Evolutionary conservation across 2,113 vertebrate species (phyloP), one percentile per base, ranked within the genome.

Genomic region (Bubo bubo): DNA sequence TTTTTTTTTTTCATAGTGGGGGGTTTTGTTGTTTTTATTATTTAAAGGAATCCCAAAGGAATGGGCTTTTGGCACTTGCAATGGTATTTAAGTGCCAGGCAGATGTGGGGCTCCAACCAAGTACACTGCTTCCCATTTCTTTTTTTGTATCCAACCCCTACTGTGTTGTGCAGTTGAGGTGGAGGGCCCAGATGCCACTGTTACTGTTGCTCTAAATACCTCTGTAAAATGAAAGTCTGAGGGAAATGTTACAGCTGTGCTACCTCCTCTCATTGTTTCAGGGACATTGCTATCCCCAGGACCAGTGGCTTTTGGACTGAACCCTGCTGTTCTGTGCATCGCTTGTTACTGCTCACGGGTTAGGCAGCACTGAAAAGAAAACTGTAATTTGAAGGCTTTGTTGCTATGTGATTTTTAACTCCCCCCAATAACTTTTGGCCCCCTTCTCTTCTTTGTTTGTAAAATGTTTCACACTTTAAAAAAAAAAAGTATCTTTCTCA

Each of bases 181-280:
- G 91, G 56, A 97, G 85, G 77, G 62, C 55, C 95, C 94, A 95
- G 94, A 97, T 94, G 94, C 63, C 68, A 68, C 67, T 50, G 49
- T n/a, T 94, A 68, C 67, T 50, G 49, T n/a, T 94, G 82, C 64
- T 97, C 85, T 96, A 91, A 94, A 96, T 86, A 87, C 41, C 83
- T 68, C 76, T 80, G 41, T 67, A 87, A 95, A 96, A 96, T 91
- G 79, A 60, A 92, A 94, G 47, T 58, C 66, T 60, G 66, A 88
- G 15, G 15, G 45, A 93, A 95, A 93, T 39, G 52, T 3, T 92
- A n/a, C 81, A 91, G 43, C 84, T 93, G 79, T 91, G 66, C 37
- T 67, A 76, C 58, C 50, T 91, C 53, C 24, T 93, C 23, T 79
- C 50, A 63, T 83, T 95, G 83, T 95, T 97, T 93, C 76, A 72